These are phyloP conservation scores for Caenorhabditis angaria DNA, from an alignment of 2,888 invertebrate species.

Conservation along the genomic window DNA sequence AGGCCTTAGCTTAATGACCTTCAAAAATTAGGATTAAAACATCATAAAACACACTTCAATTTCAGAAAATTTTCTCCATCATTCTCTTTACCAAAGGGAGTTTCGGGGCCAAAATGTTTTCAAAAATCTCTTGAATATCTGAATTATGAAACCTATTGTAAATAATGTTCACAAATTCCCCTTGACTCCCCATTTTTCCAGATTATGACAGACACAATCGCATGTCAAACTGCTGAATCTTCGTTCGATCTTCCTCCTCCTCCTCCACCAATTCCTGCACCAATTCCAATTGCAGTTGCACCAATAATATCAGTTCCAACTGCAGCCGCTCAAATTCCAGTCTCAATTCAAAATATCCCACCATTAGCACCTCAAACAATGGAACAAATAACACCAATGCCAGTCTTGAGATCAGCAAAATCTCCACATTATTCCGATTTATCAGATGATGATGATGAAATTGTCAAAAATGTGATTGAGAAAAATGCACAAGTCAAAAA, in stretches of 20 bases:
- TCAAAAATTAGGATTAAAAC: no score
- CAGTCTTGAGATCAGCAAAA: constrained; percentile 22
- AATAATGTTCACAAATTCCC: no score
- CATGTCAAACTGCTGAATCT: constrained; percentile 25
- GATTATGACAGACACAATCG: constrained; percentile 32
- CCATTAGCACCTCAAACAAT: not conserved
- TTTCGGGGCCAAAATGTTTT: no score
- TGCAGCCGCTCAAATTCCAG: not conserved
- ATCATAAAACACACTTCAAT: no score
- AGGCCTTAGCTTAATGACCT: no score
- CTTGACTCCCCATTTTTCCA: no score
- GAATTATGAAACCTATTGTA: no score
- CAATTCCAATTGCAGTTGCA: not conserved
- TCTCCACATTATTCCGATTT: constrained; percentile 8
- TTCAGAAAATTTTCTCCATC: not conserved
- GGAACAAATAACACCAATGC: constrained; percentile 18
- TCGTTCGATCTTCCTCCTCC: not conserved
- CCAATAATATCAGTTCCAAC: not conserved
- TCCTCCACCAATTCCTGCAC: not conserved
- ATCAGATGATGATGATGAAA: constrained; percentile 9
- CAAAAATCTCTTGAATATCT: no score
- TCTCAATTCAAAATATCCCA: not conserved
- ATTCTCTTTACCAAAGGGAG: no score
- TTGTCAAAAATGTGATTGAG: not conserved
- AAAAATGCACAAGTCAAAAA: not conserved